These are phyloP conservation scores for Tetragonula clypearis DNA, from an alignment of 1,140 invertebrate species.

Conservation along the genomic window DNA sequence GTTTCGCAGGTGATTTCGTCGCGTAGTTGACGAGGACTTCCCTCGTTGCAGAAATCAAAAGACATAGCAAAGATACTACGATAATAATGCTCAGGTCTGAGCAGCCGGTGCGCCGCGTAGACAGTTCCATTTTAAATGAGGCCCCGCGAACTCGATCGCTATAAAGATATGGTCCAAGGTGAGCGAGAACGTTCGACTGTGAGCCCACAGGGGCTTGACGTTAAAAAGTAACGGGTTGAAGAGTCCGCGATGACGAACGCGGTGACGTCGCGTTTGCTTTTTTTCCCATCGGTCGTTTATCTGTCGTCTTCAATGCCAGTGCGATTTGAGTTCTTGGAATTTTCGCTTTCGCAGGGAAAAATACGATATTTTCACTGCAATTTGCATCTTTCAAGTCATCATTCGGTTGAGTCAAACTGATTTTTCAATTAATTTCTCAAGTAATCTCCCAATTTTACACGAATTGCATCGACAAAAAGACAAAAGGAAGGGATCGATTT, in stretches of 20 bases:
- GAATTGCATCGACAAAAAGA: too few relatives aligned
- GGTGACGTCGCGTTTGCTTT: neutral
- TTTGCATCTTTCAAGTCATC: too few relatives aligned
- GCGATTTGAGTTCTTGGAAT: neutral
- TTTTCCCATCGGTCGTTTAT: neutral
- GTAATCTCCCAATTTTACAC: too few relatives aligned
- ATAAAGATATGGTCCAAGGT: constrained; percentile 27
- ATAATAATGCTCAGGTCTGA: neutral
- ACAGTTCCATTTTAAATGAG: constrained; percentile 36
- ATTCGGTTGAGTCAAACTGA: too few relatives aligned
- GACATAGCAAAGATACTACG: neutral
- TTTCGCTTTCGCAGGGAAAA: neutral
- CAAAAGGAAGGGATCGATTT: too few relatives aligned
- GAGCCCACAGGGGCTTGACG: neutral
- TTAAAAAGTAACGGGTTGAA: constrained; percentile 39
- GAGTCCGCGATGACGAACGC: neutral
- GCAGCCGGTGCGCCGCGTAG: neutral
- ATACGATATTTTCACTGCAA: neutral
- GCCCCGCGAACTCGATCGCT: constrained; percentile 33
- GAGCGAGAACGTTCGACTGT: constrained; percentile 4
- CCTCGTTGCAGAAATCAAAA: neutral
- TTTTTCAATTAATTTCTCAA: too few relatives aligned
- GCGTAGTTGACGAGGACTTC: neutral
- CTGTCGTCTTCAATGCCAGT: neutral
- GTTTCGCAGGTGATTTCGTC: neutral